Percentiles rank a stretch among this genome's conserved stretches.
These are phyloP conservation scores for Pristionchus japonicus DNA, from an alignment of 2,888 invertebrate species.

Conservation along the genomic window DNA sequence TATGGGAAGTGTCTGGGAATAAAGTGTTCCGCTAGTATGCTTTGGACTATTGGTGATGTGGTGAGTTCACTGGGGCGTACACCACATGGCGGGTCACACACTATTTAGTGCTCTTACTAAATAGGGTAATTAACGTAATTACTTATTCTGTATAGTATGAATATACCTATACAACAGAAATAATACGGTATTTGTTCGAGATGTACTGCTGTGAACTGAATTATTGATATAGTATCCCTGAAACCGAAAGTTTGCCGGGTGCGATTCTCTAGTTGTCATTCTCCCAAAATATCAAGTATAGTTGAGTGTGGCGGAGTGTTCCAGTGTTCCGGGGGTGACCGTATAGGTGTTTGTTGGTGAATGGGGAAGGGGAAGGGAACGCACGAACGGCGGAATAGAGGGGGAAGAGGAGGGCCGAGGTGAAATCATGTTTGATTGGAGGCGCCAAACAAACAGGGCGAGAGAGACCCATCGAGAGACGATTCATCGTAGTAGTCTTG, in stretches of 20 bases:
- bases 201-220: no score
- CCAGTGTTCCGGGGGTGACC: background rate
- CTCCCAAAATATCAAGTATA: background rate
- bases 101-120: no score
- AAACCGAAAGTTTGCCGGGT: background rate
- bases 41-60: no score
- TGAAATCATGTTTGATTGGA: slow-evolving; percentile 24
- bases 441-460: background rate
- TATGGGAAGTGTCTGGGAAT: no score
- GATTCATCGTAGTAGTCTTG: background rate
- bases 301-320: background rate
- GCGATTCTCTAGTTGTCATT: background rate
- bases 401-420: background rate
- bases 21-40: no score
- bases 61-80: no score
- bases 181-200: no score
- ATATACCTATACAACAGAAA: no score
- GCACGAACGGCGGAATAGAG: no score
- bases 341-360: background rate
- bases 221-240: background rate
- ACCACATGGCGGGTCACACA: no score
- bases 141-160: no score
- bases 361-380: background rate
- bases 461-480: background rate
- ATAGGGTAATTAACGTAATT: no score